Conservation (phyloP, 1,140 invertebrate genomes). For the Ostrea edulis region DNA sequence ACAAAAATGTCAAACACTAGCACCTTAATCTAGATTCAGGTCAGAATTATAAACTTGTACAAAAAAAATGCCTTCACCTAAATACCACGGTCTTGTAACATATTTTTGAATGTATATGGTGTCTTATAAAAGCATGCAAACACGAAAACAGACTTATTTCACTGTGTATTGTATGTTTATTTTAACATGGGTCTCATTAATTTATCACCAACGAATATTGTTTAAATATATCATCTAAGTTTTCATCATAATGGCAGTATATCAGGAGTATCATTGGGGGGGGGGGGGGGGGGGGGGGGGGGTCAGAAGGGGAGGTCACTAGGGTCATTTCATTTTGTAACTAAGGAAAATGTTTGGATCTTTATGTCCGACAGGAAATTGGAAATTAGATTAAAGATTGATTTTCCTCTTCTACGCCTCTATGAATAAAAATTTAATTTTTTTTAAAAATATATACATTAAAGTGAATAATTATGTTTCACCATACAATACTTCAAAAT, state of each 20-base stretch:
- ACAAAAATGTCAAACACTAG: background rate
- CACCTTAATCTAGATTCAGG: slow-evolving; percentile 2
- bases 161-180: background rate
- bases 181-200: background rate
- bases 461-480: background rate
- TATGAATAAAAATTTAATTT: background rate
- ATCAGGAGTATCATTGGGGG: too few species aligned
- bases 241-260: too few species aligned
- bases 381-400: background rate
- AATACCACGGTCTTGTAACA: background rate
- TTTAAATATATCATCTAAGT: background rate
- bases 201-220: background rate
- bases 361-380: slow-evolving; percentile 15
- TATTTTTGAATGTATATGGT: slow-evolving; percentile 3
- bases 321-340: background rate
- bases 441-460: background rate
- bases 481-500: background rate
- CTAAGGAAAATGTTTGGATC: background rate
- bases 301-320: background rate
- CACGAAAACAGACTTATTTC: background rate
- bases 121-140: background rate
- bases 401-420: too few species aligned
- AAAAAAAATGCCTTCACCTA: background rate
- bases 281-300: too few species aligned
- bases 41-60: background rate